A percentile compares a stretch with the other conserved stretches of the same genome.
phyloP scores from a whole-genome alignment of 2,113 vertebrate species.

The Elephas maximus region DNA sequence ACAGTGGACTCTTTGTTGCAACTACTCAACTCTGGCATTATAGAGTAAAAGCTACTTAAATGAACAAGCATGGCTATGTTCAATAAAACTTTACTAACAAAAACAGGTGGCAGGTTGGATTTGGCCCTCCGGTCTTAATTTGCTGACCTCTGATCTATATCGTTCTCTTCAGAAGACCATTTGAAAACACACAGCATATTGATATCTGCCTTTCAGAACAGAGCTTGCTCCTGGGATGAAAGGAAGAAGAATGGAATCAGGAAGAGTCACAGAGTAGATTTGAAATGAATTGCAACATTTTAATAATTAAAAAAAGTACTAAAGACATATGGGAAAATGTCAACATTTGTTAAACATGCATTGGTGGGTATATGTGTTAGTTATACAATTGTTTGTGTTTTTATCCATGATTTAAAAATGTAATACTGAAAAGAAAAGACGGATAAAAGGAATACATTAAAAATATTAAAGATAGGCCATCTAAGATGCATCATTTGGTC shows the following conservation, averaged over 20 bases:
- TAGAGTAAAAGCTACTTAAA: neutral
- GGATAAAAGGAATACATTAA: neutral
- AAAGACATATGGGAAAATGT: neutral
- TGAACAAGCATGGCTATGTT: neutral
- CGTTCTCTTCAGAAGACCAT: neutral
- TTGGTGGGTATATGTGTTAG: neutral
- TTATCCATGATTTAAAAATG: neutral
- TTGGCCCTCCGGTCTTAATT: slow-evolving; percentile 6
- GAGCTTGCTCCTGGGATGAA: neutral
- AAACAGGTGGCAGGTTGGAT: neutral
- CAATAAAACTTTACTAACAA: too few relatives aligned
- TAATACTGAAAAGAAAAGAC: neutral
- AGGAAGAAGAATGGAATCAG: neutral
- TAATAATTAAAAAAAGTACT: neutral
- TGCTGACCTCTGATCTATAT: neutral
- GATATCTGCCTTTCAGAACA: neutral
- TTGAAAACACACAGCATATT: neutral
- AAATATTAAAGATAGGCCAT: neutral
- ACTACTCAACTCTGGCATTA: neutral
- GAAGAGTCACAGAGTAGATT: neutral
- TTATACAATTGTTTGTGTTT: neutral
- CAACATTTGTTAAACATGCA: neutral
- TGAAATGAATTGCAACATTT: neutral
- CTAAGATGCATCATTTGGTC: too few relatives aligned
- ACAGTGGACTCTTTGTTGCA: neutral